Conservation (phyloP, 1,140 invertebrate species). For the Sinella curviseta region DNA sequence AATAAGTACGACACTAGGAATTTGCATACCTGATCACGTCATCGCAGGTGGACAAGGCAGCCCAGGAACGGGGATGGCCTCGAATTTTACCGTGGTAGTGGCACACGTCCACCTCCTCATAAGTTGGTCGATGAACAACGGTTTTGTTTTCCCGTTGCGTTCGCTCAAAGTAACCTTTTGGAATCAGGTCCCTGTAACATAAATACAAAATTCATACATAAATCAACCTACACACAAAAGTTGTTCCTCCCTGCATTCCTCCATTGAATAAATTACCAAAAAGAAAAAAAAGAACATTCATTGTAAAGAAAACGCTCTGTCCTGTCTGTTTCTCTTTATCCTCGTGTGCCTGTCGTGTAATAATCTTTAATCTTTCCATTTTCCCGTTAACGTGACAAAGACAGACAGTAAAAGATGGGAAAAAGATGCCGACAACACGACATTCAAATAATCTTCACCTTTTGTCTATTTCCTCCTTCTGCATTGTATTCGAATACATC, state of each 20-base stretch:
- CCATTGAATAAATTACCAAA: not conserved
- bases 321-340: too few species aligned
- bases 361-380: not conserved
- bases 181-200: constrained; percentile 65
- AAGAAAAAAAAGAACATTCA: not conserved
- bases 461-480: too few species aligned
- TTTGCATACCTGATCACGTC: constrained; percentile 62
- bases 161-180: constrained; percentile 70
- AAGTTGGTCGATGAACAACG: constrained; percentile 63
- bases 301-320: too few species aligned
- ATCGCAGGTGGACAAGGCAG: constrained; percentile 80
- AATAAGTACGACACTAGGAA: not conserved
- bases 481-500: not conserved
- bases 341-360: too few species aligned
- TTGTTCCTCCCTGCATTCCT: not conserved
- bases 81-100: constrained; percentile 81
- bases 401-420: constrained; percentile 14
- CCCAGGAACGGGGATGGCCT: constrained; percentile 71
- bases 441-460: too few species aligned
- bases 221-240: not conserved
- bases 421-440: not conserved
- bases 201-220: not conserved
- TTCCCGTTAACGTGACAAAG: not conserved
- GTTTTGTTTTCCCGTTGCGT: constrained; percentile 69
- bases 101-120: constrained; percentile 71